Base-by-base conservation (phyloP, 2,888 invertebrate genomes). In the Pandemis cinnamomeana region DNA sequence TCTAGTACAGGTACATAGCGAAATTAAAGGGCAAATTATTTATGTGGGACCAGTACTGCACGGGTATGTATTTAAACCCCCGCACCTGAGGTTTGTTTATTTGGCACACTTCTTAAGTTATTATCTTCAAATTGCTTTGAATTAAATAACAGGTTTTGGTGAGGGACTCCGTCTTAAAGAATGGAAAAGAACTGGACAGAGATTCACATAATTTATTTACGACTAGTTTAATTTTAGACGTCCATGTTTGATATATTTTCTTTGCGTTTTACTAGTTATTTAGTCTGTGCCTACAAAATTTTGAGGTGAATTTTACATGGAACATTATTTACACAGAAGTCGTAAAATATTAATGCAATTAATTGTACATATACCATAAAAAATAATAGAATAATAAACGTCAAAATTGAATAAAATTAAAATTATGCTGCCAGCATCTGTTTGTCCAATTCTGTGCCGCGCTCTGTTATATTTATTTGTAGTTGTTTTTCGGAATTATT, bases 51-150 rank as follows among this genome's bases (percentile, higher is more conserved):
- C 82, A 79, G 85, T 80, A 77, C 81, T 81, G 82, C 83, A 83
- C 66, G 64, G 82, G 80, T 75, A 71, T 58, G 84, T 85, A 86
- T 91, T 90, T 88, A 90, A 89, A 11, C 27, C 27, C 51, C 80
- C 81, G 81, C 91, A 91, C 90, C 91, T 91, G 91, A 86, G 89
- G 89, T 87, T 85, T 87, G 89, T 91, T 91, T 91, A 91, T 91
- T 87, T 82, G 79, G 78, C 77, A 80, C 86, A 87, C 86, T 86
- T 83, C 82, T 78, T 79, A 82, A 82, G 83, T 81, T 83, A 83
- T 82, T 84, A 76, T 77, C 78, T 80, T 80, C 81, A 79, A 84
- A 84, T 83, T 82, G 83, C 81, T 80, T 78, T 74, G 72, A 75
- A 71, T 78, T 80, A 81, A 80, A 84, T 83, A 82, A 82, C 79